Conservation (phyloP, 2,113 vertebrate species). For the Brachionichthys hirsutus region DNA sequence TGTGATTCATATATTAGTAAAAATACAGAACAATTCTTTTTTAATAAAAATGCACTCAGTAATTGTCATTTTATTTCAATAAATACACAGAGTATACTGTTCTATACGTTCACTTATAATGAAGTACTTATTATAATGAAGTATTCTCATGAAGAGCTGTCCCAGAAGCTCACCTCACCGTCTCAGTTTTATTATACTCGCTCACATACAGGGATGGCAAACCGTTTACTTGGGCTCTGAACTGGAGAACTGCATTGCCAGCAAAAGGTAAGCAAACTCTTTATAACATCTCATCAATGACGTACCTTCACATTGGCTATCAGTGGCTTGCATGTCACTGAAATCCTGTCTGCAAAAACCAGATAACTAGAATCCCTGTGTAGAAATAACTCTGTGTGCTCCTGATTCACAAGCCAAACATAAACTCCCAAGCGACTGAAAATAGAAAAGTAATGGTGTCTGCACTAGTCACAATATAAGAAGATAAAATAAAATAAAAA, state of each 20-base stretch:
- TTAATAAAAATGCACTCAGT: too few relatives aligned
- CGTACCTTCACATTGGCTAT: slow-evolving; percentile 45
- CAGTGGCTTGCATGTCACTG: slow-evolving; percentile 45
- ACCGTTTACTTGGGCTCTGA: slow-evolving; percentile 48
- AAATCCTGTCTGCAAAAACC: slow-evolving; percentile 58
- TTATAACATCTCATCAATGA: slow-evolving; percentile 59
- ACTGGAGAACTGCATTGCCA: slow-evolving; percentile 50
- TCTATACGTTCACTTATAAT: neutral
- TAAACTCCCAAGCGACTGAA: slow-evolving; percentile 14
- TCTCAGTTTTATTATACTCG: slow-evolving; percentile 49
- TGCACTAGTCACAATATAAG: slow-evolving; percentile 4
- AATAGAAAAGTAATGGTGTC: slow-evolving; percentile 32
- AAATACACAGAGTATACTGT: neutral
- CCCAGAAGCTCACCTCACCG: slow-evolving; percentile 45
- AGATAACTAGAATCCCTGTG: slow-evolving; percentile 53
- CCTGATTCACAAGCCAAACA: slow-evolving; percentile 23
- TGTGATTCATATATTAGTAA: too few relatives aligned
- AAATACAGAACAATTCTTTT: too few relatives aligned
- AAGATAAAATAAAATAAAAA: neutral
- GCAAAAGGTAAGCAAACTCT: slow-evolving; percentile 51
- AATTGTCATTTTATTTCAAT: too few relatives aligned
- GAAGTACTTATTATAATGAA: too few relatives aligned
- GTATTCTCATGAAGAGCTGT: slow-evolving; percentile 15
- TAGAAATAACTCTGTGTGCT: slow-evolving; percentile 32
- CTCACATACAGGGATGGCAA: slow-evolving; percentile 41